phyloP scores from a whole-genome alignment of 2,888 invertebrate genomes.

The Philereme vetulata region DNA sequence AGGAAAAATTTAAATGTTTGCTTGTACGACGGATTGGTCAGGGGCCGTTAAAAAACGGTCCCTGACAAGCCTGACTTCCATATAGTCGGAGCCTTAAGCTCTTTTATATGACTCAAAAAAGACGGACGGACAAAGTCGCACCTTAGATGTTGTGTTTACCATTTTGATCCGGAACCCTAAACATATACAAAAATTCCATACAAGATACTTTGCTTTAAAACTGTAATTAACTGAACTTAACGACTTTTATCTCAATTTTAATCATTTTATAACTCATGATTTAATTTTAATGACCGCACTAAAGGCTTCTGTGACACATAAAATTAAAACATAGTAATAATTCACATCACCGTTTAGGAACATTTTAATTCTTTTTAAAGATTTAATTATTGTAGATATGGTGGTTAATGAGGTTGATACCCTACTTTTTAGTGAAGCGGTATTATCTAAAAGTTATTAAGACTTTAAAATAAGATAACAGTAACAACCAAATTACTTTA shows the following conservation, averaged over 20 bases:
- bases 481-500: no score
- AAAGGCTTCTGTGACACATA: conserved; percentile 39
- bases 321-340: conserved; percentile 38
- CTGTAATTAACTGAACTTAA: conserved; percentile 8
- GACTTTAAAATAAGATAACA: no score
- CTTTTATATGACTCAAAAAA: no score
- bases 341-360: conserved; percentile 32
- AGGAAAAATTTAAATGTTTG: no score
- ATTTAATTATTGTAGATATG: conserved; percentile 12
- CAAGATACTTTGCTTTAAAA: conserved; percentile 6
- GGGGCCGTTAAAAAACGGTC: no score
- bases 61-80: no score
- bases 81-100: no score
- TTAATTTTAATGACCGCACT: conserved; percentile 43
- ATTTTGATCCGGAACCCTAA: neutral
- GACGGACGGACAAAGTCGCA: no score
- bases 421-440: neutral
- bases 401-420: conserved; percentile 14
- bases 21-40: no score
- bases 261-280: conserved; percentile 44
- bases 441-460: neutral
- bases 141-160: no score
- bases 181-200: neutral
- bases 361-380: conserved; percentile 20
- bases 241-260: conserved; percentile 38